Evolutionary conservation across 2,113 vertebrate genomes (phyloP).

Genomic region (Orcinus orca): DNA sequence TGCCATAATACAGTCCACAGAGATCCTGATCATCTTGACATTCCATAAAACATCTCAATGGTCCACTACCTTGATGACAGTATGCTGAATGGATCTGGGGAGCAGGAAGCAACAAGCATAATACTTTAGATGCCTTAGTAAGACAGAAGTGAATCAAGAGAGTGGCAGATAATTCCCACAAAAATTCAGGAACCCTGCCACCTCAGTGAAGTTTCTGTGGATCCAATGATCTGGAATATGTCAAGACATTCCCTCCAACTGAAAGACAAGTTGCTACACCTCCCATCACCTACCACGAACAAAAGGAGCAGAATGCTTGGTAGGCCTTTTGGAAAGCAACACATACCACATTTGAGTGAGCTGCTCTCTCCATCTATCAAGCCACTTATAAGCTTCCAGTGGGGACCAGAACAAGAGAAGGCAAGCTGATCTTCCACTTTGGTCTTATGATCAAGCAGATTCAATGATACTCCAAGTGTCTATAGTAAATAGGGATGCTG

Average conservation of each 20-base stretch:
- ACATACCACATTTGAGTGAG: neutral
- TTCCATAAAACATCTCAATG: slow-evolving; percentile 43
- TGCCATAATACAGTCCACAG: slow-evolving; percentile 31
- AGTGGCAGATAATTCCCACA: neutral
- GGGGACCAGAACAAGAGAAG: neutral
- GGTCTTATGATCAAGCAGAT: neutral
- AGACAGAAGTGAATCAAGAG: neutral
- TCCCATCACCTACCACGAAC: neutral
- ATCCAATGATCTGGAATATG: neutral
- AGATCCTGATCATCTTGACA: slow-evolving; percentile 37
- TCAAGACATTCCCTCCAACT: neutral
- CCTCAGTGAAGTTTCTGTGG: neutral
- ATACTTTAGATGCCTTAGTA: slow-evolving; percentile 38
- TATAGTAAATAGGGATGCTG: neutral
- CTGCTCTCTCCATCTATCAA: neutral
- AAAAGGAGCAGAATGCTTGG: neutral
- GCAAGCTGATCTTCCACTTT: neutral
- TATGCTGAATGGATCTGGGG: slow-evolving; percentile 45
- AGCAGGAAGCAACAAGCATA: slow-evolving; percentile 57
- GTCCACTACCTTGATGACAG: slow-evolving; percentile 54
- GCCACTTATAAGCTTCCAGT: neutral
- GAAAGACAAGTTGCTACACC: neutral
- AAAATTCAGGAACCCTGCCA: neutral
- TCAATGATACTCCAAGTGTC: neutral
- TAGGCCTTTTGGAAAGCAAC: neutral